Base-by-base conservation (phyloP, 2,888 invertebrate species). In the Noctua janthe region DNA sequence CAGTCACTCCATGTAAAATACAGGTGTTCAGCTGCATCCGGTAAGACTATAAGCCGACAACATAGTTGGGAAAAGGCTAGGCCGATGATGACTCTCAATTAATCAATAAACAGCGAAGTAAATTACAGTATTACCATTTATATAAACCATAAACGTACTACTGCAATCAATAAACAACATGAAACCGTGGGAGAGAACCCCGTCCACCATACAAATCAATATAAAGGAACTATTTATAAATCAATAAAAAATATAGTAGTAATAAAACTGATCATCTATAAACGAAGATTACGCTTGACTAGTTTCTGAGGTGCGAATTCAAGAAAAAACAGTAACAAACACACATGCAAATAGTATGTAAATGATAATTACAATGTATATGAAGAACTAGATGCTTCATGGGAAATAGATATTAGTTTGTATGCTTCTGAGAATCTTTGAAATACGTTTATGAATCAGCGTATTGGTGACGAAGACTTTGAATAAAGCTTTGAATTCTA, bases 271-370 rank as follows among this genome's bases (percentile, higher is more conserved):
- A 51, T 83, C 77, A 81, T 23, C 77, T 79, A 62, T 77, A 71
- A 73, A 66, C 47, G 59, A 11, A 56, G 11, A 39, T 59, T 77
- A 80, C 79, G 85, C 74, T 56, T 75, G 78, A 84, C 47, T 73
- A 75, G 73, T 82, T 88, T 54, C 47, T 20, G n/a, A 85, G 73
- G 74, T 80, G 86, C 62, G 79, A 83, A 80, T 78, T 35, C 11
- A 29, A 71, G 75, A 83, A 88, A 87, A 88, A 87, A 79, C 29
- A 43, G 66, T 64, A 81, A 54, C 78, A 84, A 77, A 80, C 77
- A 54, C 35, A 70, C 62, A 85, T 84, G 83, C 85, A 88, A 88
- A 88, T 62, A 2, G 7, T 56, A 81, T 81, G 43, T 64, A 69
- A 74, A 88, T 76, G 8, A 56, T n/a, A 71, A 72, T 76, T 29